Evolutionary conservation across 2,888 invertebrate genomes (phyloP).

Genomic region (Tethea ocularis): DNA sequence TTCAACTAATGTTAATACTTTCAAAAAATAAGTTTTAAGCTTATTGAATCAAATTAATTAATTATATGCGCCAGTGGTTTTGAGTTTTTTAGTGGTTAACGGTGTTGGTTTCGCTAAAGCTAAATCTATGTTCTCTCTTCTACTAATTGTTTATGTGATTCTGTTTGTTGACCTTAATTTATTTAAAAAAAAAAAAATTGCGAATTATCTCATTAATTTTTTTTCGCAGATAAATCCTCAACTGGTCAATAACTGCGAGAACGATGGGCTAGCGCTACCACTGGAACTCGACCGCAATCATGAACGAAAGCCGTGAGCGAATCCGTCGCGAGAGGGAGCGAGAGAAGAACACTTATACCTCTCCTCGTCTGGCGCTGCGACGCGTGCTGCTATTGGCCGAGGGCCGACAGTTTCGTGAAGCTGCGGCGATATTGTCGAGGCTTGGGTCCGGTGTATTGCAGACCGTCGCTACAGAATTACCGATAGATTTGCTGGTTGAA

Average conservation of each 20-base stretch:
- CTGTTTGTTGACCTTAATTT: too few species aligned
- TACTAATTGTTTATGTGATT: too few species aligned
- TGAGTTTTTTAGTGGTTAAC: too few species aligned
- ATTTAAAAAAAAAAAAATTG: too few species aligned
- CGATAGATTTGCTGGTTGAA: conserved; percentile 94
- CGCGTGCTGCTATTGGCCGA: conserved; percentile 92
- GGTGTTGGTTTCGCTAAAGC: too few species aligned
- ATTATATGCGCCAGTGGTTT: too few species aligned
- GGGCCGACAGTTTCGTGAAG: conserved; percentile 95
- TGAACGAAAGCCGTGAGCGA: conserved; percentile 89
- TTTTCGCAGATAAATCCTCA: conserved; percentile 12
- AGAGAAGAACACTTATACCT: conserved; percentile 85
- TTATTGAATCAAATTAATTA: too few species aligned
- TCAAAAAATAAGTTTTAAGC: too few species aligned
- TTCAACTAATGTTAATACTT: too few species aligned
- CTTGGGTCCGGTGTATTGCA: conserved; percentile 92
- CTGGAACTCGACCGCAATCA: conserved; percentile 52
- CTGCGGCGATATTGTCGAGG: conserved; percentile 91
- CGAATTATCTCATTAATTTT: neutral
- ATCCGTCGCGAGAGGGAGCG: conserved; percentile 86
- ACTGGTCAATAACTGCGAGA: neutral
- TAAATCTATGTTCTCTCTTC: too few species aligned
- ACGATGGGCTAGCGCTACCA: conserved; percentile 67
- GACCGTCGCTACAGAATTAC: conserved; percentile 90
- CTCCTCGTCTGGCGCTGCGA: conserved; percentile 87